Evolutionary conservation across 2,888 invertebrate genomes (phyloP).

Genomic region (Drosophila mettleri): DNA sequence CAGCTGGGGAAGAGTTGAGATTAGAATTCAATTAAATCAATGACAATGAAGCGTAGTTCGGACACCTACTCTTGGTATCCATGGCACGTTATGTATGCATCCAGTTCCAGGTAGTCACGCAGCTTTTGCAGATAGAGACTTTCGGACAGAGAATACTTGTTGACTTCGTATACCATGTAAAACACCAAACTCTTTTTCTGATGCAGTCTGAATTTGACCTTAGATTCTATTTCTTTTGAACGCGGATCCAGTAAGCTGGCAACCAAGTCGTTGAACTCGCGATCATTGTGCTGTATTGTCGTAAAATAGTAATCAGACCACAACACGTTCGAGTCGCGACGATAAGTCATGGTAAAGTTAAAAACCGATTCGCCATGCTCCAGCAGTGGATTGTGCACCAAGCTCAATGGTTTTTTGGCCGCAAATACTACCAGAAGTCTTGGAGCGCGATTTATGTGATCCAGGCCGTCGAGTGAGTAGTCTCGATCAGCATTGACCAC

Average conservation of each 20-base stretch:
- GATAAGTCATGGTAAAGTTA: slow-evolving; percentile 67
- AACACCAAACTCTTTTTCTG: slow-evolving; percentile 28
- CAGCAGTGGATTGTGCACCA: background rate
- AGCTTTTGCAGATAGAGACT: slow-evolving; percentile 52
- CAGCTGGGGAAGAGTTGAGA: slow-evolving; percentile 38
- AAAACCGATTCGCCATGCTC: slow-evolving; percentile 9
- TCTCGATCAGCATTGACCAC: slow-evolving; percentile 16
- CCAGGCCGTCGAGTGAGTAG: slow-evolving; percentile 3
- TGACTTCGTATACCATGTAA: slow-evolving; percentile 57
- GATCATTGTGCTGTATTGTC: background rate
- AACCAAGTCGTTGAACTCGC: background rate
- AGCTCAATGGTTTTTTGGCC: slow-evolving; percentile 10
- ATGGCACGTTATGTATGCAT: slow-evolving; percentile 34
- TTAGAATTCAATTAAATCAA: background rate
- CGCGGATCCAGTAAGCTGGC: background rate
- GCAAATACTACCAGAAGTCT: slow-evolving; percentile 20
- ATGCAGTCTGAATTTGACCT: background rate
- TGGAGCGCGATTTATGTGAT: background rate
- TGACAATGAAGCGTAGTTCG: background rate
- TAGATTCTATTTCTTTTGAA: background rate
- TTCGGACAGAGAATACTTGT: slow-evolving; percentile 27
- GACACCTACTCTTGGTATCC: slow-evolving; percentile 33
- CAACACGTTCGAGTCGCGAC: slow-evolving; percentile 54
- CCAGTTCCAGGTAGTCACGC: slow-evolving; percentile 33
- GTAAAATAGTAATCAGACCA: slow-evolving; percentile 49